These are phyloP conservation scores for Sceloporus tristichus DNA, from an alignment of 2,113 vertebrate species.

Conservation along the genomic window DNA sequence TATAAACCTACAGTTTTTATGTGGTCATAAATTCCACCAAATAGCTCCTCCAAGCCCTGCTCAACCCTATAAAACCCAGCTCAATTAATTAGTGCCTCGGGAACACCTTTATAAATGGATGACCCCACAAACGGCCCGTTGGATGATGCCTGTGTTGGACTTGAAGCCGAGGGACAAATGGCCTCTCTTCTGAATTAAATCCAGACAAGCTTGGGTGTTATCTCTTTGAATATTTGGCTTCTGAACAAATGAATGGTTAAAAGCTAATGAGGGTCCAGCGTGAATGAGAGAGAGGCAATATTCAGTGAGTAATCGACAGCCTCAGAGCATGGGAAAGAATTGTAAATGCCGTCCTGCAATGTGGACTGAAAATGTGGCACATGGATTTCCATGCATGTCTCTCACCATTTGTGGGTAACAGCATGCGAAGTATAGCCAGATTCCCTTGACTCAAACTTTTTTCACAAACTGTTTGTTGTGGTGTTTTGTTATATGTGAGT, in stretches of 20 bases:
- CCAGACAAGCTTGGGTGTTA: neutral
- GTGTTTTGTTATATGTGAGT: neutral
- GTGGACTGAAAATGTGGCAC: neutral
- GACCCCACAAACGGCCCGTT: neutral
- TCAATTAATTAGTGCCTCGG: conserved; percentile 9
- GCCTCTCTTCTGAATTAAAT: neutral
- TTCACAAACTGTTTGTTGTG: neutral
- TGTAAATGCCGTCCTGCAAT: neutral
- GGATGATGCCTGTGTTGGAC: too few species aligned
- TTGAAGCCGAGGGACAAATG: neutral
- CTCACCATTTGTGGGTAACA: neutral
- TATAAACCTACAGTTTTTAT: neutral
- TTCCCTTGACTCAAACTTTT: neutral
- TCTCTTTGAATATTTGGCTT: too few species aligned
- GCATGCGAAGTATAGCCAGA: neutral
- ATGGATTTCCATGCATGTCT: neutral
- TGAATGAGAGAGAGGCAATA: neutral
- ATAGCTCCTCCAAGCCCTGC: fast-evolving
- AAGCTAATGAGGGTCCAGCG: neutral
- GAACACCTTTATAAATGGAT: neutral
- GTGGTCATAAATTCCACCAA: conserved; percentile 1
- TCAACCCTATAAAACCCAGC: neutral
- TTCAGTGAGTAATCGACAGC: neutral
- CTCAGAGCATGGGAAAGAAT: neutral
- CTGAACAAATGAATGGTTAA: neutral